Percentiles rank a stretch among this genome's conserved stretches.
Conservation (phyloP, 2,888 invertebrate genomes). For the Hymenopus coronatus region DNA sequence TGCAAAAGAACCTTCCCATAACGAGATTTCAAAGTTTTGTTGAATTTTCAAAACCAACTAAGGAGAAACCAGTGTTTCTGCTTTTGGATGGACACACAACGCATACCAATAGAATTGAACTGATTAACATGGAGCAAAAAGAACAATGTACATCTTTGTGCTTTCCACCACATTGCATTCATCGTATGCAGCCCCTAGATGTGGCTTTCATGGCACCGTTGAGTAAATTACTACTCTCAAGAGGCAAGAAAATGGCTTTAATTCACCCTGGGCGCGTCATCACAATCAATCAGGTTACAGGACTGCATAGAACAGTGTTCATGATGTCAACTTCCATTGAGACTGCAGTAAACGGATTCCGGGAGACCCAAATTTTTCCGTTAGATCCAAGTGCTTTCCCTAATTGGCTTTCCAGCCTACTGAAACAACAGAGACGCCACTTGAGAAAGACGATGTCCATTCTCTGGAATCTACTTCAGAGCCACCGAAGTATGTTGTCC, state of each 20-base stretch:
- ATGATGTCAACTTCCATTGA: conserved; percentile 33
- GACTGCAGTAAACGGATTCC: conserved; percentile 33
- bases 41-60: conserved; percentile 37
- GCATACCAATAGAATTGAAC: conserved; percentile 40
- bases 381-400: conserved; percentile 23
- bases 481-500: background rate
- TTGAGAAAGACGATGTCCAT: too few species aligned
- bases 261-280: conserved; percentile 28
- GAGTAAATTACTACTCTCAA: conserved; percentile 35
- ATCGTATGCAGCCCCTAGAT: conserved; percentile 38
- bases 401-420: background rate
- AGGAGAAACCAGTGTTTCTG: conserved; percentile 41
- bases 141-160: conserved; percentile 37
- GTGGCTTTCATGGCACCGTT: too few species aligned
- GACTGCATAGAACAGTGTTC: conserved; percentile 34
- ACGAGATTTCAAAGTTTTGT: conserved; percentile 33
- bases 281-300: conserved; percentile 33
- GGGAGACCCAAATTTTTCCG: conserved; percentile 34
- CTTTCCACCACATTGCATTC: conserved; percentile 39
- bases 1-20: conserved; percentile 1
- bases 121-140: conserved; percentile 37
- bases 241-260: conserved; percentile 33
- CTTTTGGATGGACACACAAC: conserved; percentile 43
- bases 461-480: background rate
- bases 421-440: background rate